A percentile compares a stretch with the other conserved stretches of the same genome.
phyloP scores from a whole-genome alignment of 1,140 invertebrate genomes.

The Eueides isabella region DNA sequence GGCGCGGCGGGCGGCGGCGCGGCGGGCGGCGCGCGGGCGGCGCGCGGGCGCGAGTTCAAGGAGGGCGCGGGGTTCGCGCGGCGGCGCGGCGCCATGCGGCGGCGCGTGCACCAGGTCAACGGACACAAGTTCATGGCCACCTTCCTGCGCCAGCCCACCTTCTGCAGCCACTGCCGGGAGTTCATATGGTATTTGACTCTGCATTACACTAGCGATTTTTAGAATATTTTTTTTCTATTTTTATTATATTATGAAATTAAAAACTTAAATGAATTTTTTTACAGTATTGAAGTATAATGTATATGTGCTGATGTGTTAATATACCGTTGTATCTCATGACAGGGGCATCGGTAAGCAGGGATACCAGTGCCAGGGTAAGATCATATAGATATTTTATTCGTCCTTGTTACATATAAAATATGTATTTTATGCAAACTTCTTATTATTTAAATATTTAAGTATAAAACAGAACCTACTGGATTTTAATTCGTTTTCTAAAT shows the following conservation, averaged over 20 bases:
- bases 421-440: too few species aligned
- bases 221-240: too few species aligned
- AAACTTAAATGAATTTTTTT: neutral
- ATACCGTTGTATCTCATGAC: conserved; percentile 41
- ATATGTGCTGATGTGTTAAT: neutral
- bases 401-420: too few species aligned
- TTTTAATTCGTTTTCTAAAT: too few species aligned
- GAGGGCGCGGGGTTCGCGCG: conserved; percentile 97
- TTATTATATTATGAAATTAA: neutral
- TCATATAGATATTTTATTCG: neutral
- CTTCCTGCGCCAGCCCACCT: conserved; percentile 98
- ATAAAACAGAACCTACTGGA: too few species aligned
- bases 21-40: conserved; percentile 51
- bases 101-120: conserved; percentile 97
- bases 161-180: conserved; percentile 98
- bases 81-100: conserved; percentile 95
- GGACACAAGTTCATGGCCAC: conserved; percentile 99
- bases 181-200: conserved; percentile 84
- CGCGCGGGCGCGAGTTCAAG: conserved; percentile 91
- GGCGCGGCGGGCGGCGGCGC: conserved; percentile 44
- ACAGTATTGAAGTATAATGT: too few species aligned
- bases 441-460: too few species aligned
- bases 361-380: conserved; percentile 99
- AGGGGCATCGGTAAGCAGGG: conserved; percentile 99
- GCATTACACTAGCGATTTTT: too few species aligned